Conservation (phyloP, 2,113 vertebrate species). For the human (Homo sapiens) region GRCh38 chr2:148275501-148276000, state of each 20-base stretch:
- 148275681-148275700: background rate
- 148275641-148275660: background rate
- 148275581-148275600: background rate
- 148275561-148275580: background rate
- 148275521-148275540: background rate
- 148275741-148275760: background rate
- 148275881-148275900: background rate
- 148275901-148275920: background rate
- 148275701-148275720: background rate
- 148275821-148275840: background rate
- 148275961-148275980: background rate
- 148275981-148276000: background rate
- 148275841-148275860: background rate
- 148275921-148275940: background rate
- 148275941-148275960: background rate
- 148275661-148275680: background rate
- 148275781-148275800: background rate
- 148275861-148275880: constrained; percentile 7
- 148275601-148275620: background rate
- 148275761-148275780: background rate
- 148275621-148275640: background rate
- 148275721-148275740: background rate
- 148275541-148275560: background rate
- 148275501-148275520: background rate
- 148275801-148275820: background rate